These are phyloP conservation scores for Trematomus loennbergii DNA, from an alignment of 2,113 vertebrate species.

Conservation along the genomic window DNA sequence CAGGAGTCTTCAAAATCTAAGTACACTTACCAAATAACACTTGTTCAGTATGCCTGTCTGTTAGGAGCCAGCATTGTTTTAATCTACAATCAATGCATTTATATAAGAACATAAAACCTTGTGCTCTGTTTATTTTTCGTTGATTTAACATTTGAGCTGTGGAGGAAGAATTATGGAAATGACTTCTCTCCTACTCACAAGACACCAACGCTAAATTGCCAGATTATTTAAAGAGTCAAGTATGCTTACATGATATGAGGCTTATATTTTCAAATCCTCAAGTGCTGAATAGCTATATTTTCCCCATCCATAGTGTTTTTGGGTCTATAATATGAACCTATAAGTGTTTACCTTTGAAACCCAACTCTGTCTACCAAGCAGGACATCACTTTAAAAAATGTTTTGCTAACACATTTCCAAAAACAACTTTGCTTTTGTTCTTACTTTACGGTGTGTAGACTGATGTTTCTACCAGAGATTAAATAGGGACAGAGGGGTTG, in stretches of 20 bases:
- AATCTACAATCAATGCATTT: constrained; percentile 3
- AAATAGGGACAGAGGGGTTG: background rate
- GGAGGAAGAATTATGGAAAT: constrained; percentile 48
- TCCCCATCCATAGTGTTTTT: background rate
- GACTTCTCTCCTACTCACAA: constrained; percentile 25
- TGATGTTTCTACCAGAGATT: background rate
- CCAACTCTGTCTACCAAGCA: background rate
- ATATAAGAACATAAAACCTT: background rate
- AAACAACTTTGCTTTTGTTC: constrained; percentile 13
- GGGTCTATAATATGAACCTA: background rate
- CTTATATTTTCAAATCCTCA: background rate
- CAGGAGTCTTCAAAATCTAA: background rate
- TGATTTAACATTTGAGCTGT: constrained; percentile 5
- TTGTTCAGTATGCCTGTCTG: background rate
- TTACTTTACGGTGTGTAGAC: background rate
- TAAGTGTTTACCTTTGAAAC: constrained; percentile 15
- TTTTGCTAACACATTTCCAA: background rate
- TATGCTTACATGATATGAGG: background rate
- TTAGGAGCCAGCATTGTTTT: background rate
- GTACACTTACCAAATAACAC: background rate
- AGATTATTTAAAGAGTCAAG: background rate
- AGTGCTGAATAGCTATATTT: background rate
- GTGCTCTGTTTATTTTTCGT: background rate
- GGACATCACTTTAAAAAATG: constrained; percentile 1
- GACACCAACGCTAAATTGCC: constrained; percentile 21